These are phyloP conservation scores for Notarius lentiginosus DNA, from an alignment of 2,113 vertebrate genomes.

Conservation along the genomic window DNA sequence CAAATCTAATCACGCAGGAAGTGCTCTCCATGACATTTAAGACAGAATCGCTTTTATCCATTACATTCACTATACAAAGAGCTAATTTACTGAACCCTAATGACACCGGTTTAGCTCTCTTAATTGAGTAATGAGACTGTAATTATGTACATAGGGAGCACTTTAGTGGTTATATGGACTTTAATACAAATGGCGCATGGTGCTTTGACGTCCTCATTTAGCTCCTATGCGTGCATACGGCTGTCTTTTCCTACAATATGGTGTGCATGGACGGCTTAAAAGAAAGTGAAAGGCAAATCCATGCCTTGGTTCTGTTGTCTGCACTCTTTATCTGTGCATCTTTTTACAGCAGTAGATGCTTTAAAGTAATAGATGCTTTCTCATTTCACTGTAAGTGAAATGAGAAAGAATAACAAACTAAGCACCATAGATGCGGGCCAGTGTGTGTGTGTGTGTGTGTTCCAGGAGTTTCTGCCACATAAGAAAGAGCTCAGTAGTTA, in stretches of 20 bases:
- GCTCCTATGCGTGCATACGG: neutral
- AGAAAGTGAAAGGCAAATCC: neutral
- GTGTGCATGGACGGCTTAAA: neutral
- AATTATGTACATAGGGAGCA: neutral
- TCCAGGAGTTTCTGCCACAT: neutral
- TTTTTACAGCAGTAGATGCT: conserved; percentile 2
- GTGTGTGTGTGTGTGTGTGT: conserved; percentile 1
- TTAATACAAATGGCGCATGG: neutral
- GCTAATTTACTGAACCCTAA: neutral
- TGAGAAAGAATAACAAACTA: conserved; percentile 19
- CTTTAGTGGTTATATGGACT: conserved; percentile 1
- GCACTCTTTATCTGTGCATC: conserved; percentile 1
- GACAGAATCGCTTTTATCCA: neutral
- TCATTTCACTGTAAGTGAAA: neutral
- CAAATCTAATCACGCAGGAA: conserved; percentile 1
- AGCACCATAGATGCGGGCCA: neutral
- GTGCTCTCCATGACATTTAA: neutral
- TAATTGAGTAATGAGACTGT: conserved; percentile 3
- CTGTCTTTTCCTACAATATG: neutral
- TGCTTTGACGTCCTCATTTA: neutral
- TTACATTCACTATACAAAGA: neutral
- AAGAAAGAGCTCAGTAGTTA: neutral
- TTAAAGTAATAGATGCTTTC: neutral
- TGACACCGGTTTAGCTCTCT: neutral
- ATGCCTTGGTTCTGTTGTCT: neutral